Percentiles rank a stretch among this genome's conserved stretches.
Conservation (phyloP, 2,797 vertebrate species). For the Sebastes iracundus region DNA sequence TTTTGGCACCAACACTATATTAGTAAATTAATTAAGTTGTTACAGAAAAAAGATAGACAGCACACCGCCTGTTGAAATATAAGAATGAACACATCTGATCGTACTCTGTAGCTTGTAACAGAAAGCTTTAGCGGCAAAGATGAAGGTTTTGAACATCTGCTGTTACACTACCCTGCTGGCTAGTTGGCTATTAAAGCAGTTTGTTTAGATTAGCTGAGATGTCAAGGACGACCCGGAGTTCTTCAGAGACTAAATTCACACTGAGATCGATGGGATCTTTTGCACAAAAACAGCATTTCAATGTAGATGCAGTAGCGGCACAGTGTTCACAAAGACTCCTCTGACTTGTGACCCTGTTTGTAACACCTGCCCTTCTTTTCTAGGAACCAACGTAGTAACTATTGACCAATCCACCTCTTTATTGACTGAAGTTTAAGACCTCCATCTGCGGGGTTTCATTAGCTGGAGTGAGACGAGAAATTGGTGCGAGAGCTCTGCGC, state of each 20-base stretch:
- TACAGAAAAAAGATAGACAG: no score
- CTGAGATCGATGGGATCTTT: not conserved
- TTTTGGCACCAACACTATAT: no score
- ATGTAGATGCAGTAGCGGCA: not conserved
- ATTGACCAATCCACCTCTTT: constrained; percentile 21
- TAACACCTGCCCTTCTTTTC: constrained; percentile 7
- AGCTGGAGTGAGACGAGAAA: not conserved
- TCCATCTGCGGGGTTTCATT: constrained; percentile 38
- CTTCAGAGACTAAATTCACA: not conserved
- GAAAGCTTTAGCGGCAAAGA: not conserved
- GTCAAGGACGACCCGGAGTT: not conserved
- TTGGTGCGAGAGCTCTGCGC: not conserved
- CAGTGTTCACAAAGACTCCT: not conserved
- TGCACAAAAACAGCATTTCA: not conserved
- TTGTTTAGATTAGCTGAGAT: not conserved
- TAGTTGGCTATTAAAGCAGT: constrained; percentile 6
- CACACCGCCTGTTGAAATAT: not conserved
- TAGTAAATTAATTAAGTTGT: no score
- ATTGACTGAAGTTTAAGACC: constrained; percentile 32
- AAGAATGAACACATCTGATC: not conserved
- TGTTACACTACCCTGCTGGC: not conserved
- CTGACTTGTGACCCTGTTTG: not conserved
- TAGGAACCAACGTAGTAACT: constrained; percentile 8
- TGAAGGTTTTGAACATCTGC: not conserved
- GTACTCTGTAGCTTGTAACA: not conserved